Base-by-base conservation (phyloP, 2,797 vertebrate species). In the Pelobates cultripes region DNA sequence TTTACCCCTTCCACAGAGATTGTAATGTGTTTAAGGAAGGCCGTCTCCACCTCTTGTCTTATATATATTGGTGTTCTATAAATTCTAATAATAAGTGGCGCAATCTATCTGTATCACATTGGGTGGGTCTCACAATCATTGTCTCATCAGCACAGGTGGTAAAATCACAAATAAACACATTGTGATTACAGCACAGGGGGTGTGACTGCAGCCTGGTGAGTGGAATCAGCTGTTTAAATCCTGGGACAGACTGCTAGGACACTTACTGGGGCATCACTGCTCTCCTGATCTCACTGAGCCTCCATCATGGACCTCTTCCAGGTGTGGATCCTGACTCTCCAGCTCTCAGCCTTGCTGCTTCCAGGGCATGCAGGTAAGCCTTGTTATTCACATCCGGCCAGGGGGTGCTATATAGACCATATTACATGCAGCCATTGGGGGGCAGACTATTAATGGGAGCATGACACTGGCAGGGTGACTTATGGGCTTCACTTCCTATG, bases 141-240 rank as follows among this genome's bases (percentile, higher is more conserved):
- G 28, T 13, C 5, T 8, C 9, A 66, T 45, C 57, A 43, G 42
- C 42, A 10, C 43, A 69, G 64, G 44, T 42, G 45, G 28, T 28
- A 28, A 12, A 1, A 57, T 60, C 71, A 51, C 13, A 57, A 42
- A 57, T 41, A 3, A 53, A 72, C 51, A 72, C 40, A 43, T 57
- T 17, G 8, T 41, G 72, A 76, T 75, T 68, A 81, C 67, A 43
- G 13, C 14, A 7, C 69, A 4, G 53, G 80, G 14, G 55, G 42
- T 13, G 75, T 67, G 47, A 73, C 55, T 7, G 2, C 43, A 14
- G 70, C 0, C 63, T 7, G 7, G 10, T 76, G 51, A 57, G 12
- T 81, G 63, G 70, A 77, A 13, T 43, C 55, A 53, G 43, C 75
- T 42, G 61, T n/a, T 41, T 68, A 78, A 60, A 83, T 57, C 28